Conservation (phyloP, 2,888 invertebrate genomes). For the Xanthorhoe spadicearia region DNA sequence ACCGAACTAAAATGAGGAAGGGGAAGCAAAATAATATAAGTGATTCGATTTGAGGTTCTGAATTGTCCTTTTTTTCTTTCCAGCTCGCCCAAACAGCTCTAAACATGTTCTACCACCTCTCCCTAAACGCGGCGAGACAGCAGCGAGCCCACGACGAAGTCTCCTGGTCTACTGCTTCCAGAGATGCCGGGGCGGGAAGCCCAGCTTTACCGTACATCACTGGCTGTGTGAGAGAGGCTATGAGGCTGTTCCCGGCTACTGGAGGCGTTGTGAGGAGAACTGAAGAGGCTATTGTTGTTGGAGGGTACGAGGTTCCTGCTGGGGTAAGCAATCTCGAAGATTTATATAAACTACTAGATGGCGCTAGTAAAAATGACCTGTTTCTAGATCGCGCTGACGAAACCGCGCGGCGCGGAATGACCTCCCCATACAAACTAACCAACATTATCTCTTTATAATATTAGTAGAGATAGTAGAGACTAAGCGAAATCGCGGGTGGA, state of each 20-base stretch:
- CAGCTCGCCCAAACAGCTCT: slow-evolving; percentile 77
- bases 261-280: slow-evolving; percentile 74
- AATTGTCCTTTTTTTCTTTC: background rate
- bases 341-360: no score
- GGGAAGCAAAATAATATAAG: no score
- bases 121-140: slow-evolving; percentile 74
- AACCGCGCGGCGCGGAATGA: no score
- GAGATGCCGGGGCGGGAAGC: slow-evolving; percentile 58
- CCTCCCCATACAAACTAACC: no score
- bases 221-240: slow-evolving; percentile 67
- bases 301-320: slow-evolving; percentile 73
- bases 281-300: slow-evolving; percentile 61
- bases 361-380: no score
- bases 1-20: no score
- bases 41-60: no score
- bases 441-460: no score
- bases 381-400: no score
- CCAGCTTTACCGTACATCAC: slow-evolving; percentile 63
- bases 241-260: slow-evolving; percentile 74
- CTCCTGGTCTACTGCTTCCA: slow-evolving; percentile 65
- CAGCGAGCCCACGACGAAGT: slow-evolving; percentile 76
- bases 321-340: slow-evolving; percentile 60
- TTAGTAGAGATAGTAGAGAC: no score
- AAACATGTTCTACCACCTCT: slow-evolving; percentile 73
- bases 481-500: no score